Percentiles rank a stretch among this genome's conserved stretches.
phyloP scores from a whole-genome alignment of 2,797 vertebrate genomes.

The Eulemur mongoz region DNA sequence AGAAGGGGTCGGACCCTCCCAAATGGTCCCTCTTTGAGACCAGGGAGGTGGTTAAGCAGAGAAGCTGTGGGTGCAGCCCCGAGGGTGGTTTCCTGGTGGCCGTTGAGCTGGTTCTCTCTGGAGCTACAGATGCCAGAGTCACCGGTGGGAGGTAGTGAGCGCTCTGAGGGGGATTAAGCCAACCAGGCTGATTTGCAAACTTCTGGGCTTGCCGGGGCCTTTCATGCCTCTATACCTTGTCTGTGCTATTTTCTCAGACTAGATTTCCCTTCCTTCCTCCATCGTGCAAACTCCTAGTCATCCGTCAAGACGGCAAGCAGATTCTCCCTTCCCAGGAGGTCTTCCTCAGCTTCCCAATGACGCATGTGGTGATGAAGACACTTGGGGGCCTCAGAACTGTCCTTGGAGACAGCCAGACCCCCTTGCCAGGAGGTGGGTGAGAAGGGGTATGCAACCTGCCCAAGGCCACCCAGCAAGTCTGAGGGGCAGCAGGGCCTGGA shows the following conservation, averaged over 20 bases:
- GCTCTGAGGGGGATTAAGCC: rapidly evolving
- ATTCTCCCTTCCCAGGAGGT: neutral
- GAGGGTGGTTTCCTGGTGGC: rapidly evolving
- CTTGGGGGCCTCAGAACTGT: neutral
- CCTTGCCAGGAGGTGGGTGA: rapidly evolving
- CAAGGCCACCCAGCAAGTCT: neutral
- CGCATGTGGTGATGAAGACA: rapidly evolving
- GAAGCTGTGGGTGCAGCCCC: rapidly evolving
- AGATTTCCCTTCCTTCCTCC: neutral
- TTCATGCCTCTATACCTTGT: rapidly evolving
- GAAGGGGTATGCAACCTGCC: neutral
- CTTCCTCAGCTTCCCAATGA: rapidly evolving
- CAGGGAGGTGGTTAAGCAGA: rapidly evolving
- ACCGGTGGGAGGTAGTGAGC: rapidly evolving
- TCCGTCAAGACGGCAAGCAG: neutral
- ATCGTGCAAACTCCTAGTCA: neutral
- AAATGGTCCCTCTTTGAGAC: rapidly evolving
- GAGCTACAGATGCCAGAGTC: neutral
- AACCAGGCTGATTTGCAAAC: rapidly evolving
- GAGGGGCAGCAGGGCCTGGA: neutral
- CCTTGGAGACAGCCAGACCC: neutral
- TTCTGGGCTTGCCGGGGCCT: neutral
- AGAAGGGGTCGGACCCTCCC: rapidly evolving
- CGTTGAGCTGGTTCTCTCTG: rapidly evolving
- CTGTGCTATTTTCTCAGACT: rapidly evolving